A percentile compares a stretch with the other conserved stretches of the same genome.
Conservation (phyloP, 2,797 vertebrate species). For the Peromyscus nudipes region DNA sequence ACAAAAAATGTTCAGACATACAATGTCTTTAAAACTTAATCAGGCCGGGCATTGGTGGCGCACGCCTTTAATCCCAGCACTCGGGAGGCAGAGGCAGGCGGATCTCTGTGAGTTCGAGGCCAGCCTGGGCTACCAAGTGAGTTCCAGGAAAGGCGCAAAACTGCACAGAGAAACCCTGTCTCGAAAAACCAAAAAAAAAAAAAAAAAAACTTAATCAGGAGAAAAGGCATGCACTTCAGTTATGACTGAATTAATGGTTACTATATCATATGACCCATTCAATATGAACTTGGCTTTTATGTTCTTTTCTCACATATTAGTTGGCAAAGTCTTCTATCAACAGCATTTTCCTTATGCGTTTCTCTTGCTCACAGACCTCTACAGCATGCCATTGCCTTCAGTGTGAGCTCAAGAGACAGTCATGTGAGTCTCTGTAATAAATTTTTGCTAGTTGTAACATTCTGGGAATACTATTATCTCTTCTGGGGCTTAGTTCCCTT, state of each 20-base stretch:
- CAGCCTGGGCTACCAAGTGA: too few species aligned
- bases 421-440: background rate
- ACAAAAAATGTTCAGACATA: slow-evolving; percentile 9
- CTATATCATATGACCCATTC: background rate
- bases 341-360: slow-evolving; percentile 22
- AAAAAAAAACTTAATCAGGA: background rate
- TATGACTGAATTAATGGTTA: slow-evolving; percentile 1
- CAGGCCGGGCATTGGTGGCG: too few species aligned
- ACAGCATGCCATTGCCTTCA: background rate
- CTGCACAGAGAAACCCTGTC: too few species aligned
- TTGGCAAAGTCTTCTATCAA: background rate
- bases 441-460: slow-evolving; percentile 37
- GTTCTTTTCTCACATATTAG: slow-evolving; percentile 15
- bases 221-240: background rate
- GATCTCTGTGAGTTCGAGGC: too few species aligned
- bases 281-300: slow-evolving; percentile 39
- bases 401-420: background rate
- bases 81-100: too few species aligned
- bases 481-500: slow-evolving; percentile 21
- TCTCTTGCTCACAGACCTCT: slow-evolving; percentile 27
- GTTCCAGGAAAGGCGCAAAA: too few species aligned
- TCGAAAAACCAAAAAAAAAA: too few species aligned
- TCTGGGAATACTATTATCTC: slow-evolving; percentile 50
- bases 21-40: background rate
- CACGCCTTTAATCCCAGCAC: too few species aligned